Evolutionary conservation across 2,888 invertebrate species (phyloP).

Genomic region (Orchesellides sinensis): DNA sequence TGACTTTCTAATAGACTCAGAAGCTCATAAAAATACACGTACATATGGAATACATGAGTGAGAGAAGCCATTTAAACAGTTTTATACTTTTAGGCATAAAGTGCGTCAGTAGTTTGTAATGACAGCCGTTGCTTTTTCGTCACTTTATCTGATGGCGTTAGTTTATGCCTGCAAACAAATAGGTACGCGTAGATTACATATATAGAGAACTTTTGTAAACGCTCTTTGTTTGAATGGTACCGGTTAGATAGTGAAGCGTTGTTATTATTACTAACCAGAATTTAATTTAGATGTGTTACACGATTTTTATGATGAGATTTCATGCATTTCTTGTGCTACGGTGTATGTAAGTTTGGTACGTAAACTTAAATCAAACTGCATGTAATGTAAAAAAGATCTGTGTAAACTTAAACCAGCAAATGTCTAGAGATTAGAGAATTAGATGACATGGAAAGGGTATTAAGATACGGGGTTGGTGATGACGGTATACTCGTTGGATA

Average conservation of each 20-base stretch:
- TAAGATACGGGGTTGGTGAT: no score
- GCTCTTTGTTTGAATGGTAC: constrained; percentile 29
- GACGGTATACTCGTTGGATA: background rate
- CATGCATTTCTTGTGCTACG: constrained; percentile 31
- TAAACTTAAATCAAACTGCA: constrained; percentile 24
- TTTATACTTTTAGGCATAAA: constrained; percentile 40
- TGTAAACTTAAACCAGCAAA: constrained; percentile 51
- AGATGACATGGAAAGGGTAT: constrained; percentile 56
- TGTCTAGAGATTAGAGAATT: constrained; percentile 33
- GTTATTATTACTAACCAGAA: constrained; percentile 48
- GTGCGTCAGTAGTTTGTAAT: constrained; percentile 40
- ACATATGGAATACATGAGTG: constrained; percentile 32
- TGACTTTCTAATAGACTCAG: background rate
- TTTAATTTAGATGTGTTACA: constrained; percentile 39
- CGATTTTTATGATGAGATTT: constrained; percentile 36
- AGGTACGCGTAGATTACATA: constrained; percentile 18
- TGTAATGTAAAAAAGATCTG: constrained; percentile 30
- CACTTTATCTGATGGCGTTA: constrained; percentile 12
- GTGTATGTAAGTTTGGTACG: constrained; percentile 8
- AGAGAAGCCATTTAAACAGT: constrained; percentile 36
- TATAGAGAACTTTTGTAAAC: constrained; percentile 28
- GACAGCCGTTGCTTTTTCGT: background rate
- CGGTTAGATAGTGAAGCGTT: constrained; percentile 5
- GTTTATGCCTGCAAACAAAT: constrained; percentile 15
- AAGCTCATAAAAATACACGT: constrained; percentile 11